phyloP scores from a whole-genome alignment of 2,797 vertebrate species.

The Champsocephalus esox region DNA sequence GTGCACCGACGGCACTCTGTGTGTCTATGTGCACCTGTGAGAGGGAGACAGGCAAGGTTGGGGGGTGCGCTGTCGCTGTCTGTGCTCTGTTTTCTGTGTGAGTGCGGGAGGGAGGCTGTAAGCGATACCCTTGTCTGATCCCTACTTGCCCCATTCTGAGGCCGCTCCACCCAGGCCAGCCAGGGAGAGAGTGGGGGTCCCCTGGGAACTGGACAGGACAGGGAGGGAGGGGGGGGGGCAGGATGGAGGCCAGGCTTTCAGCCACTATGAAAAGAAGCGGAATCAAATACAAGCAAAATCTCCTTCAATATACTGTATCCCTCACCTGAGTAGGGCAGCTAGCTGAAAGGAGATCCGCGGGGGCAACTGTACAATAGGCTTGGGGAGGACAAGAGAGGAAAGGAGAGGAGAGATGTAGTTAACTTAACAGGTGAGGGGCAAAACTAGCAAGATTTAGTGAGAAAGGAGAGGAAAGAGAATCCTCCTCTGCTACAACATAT shows the following conservation, averaged over 20 bases:
- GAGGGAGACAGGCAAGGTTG: conserved; percentile 51
- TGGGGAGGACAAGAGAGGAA: conserved; percentile 65
- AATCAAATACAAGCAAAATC: conserved; percentile 87
- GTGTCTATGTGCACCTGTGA: conserved; percentile 50
- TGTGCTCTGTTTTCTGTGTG: conserved; percentile 65
- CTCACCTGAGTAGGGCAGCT: conserved; percentile 84
- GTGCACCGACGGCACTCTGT: conserved; percentile 30
- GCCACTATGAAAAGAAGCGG: conserved; percentile 84
- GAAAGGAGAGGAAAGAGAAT: conserved; percentile 12
- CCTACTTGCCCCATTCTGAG: conserved; percentile 85
- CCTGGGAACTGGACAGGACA: conserved; percentile 84
- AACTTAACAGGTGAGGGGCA: conserved; percentile 37
- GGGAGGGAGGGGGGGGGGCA: conserved; percentile 52
- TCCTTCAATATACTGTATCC: conserved; percentile 89
- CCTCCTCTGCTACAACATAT: background rate
- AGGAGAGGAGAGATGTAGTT: conserved; percentile 48
- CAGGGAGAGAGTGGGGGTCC: conserved; percentile 88
- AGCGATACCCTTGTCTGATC: conserved; percentile 90
- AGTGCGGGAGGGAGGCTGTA: conserved; percentile 77
- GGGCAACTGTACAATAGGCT: conserved; percentile 85
- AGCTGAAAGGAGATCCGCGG: conserved; percentile 86
- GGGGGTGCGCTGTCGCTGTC: conserved; percentile 63
- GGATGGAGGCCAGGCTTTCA: conserved; percentile 86
- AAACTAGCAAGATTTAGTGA: conserved; percentile 10
- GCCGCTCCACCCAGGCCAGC: conserved; percentile 87